Conservation (phyloP, 2,113 vertebrate species). For the Cheirogaleus medius region DNA sequence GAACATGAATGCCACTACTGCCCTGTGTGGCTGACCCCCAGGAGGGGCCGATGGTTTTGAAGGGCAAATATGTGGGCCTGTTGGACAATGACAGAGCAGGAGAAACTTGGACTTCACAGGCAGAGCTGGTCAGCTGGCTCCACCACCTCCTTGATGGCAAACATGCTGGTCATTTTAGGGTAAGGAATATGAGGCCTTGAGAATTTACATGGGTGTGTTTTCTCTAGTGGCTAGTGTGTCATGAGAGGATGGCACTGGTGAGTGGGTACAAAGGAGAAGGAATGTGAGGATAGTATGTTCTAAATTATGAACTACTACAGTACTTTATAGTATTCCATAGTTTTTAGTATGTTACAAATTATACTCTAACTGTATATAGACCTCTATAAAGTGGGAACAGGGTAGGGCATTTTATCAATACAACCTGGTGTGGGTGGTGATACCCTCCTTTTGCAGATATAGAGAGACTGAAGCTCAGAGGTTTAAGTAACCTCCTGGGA, state of each 20-base stretch:
- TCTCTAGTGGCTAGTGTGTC: background rate
- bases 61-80: background rate
- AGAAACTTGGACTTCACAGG: background rate
- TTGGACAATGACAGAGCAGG: accelerated
- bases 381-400: background rate
- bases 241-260: background rate
- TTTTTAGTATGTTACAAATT: background rate
- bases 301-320: background rate
- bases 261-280: background rate
- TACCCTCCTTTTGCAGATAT: background rate
- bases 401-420: background rate
- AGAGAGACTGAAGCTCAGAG: background rate
- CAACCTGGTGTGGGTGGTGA: background rate
- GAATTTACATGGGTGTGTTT: background rate
- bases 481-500: background rate
- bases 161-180: background rate
- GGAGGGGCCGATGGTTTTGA: background rate
- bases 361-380: background rate
- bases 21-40: background rate
- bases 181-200: background rate
- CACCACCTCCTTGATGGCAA: background rate
- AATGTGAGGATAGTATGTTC: background rate
- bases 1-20: background rate
- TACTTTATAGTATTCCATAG: background rate
- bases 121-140: background rate